A percentile compares a stretch with the other conserved stretches of the same genome.
These are phyloP conservation scores for Antheraea yamamai DNA, from an alignment of 2,888 invertebrate species.

Conservation along the genomic window DNA sequence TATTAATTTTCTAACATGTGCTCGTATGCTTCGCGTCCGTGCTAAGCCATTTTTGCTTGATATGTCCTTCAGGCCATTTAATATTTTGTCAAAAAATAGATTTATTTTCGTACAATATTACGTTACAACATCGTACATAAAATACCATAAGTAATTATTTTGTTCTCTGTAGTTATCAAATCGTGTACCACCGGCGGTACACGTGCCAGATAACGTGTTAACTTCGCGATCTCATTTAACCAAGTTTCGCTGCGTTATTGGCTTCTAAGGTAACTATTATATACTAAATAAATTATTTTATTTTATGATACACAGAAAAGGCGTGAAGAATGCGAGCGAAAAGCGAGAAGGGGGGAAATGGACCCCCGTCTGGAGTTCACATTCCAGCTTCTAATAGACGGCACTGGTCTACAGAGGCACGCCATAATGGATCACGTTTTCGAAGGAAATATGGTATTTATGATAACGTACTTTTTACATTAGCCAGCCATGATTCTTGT, in stretches of 20 bases:
- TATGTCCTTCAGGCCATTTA: too few species aligned
- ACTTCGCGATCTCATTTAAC: background rate
- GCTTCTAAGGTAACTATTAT: too few species aligned
- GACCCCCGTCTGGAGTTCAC: slow-evolving; percentile 95
- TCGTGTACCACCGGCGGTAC: too few species aligned
- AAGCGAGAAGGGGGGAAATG: slow-evolving; percentile 95
- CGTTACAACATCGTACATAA: too few species aligned
- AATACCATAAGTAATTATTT: too few species aligned
- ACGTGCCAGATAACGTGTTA: background rate
- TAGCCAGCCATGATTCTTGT: background rate
- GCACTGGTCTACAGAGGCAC: slow-evolving; percentile 89
- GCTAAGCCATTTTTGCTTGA: too few species aligned
- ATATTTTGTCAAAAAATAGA: too few species aligned
- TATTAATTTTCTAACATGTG: too few species aligned
- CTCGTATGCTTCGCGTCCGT: too few species aligned
- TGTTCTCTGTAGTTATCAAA: too few species aligned
- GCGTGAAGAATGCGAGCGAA: slow-evolving; percentile 95
- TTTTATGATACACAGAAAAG: slow-evolving; percentile 72
- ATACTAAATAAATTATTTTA: background rate
- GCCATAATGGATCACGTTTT: slow-evolving; percentile 96
- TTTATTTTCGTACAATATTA: too few species aligned
- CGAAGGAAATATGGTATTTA: slow-evolving; percentile 91
- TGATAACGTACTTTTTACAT: slow-evolving; percentile 26
- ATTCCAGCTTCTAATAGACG: slow-evolving; percentile 93
- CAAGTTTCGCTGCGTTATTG: background rate